phyloP scores from a whole-genome alignment of 2,797 vertebrate genomes.

The Pampus argenteus region DNA sequence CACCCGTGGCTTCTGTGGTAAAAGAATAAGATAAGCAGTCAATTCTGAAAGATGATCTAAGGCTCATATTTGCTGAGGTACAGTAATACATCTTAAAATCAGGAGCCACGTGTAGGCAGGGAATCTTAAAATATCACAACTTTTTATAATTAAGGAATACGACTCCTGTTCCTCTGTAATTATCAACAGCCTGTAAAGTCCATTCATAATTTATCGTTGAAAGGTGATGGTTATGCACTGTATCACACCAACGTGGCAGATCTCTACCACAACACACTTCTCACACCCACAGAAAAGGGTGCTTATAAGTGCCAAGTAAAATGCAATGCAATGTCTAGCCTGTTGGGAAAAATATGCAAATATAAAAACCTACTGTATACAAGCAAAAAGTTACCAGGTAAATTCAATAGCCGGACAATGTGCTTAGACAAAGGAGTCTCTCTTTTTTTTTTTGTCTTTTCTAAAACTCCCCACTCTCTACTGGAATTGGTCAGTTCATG shows the following conservation, averaged over 20 bases:
- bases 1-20: not conserved
- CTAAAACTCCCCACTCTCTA: not conserved
- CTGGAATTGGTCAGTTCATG: conserved; percentile 22
- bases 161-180: not conserved
- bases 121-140: not conserved
- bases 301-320: conserved; percentile 7
- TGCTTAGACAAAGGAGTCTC: conserved; percentile 1
- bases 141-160: not conserved
- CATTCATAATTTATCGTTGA: conserved; percentile 7
- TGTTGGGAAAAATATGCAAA: not conserved
- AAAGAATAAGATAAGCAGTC: conserved; percentile 7
- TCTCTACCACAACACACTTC: conserved; percentile 16
- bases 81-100: not conserved
- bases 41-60: not conserved
- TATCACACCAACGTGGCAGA: conserved; percentile 17
- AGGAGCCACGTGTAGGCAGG: too few relatives aligned
- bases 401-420: not conserved
- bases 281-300: conserved; percentile 9
- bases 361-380: not conserved
- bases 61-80: not conserved
- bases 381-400: not conserved
- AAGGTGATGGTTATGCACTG: conserved; percentile 10
- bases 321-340: not conserved
- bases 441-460: conserved; percentile 6
- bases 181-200: not conserved